Conservation (phyloP, 1,140 invertebrate genomes). For the Cherax destructor region DNA sequence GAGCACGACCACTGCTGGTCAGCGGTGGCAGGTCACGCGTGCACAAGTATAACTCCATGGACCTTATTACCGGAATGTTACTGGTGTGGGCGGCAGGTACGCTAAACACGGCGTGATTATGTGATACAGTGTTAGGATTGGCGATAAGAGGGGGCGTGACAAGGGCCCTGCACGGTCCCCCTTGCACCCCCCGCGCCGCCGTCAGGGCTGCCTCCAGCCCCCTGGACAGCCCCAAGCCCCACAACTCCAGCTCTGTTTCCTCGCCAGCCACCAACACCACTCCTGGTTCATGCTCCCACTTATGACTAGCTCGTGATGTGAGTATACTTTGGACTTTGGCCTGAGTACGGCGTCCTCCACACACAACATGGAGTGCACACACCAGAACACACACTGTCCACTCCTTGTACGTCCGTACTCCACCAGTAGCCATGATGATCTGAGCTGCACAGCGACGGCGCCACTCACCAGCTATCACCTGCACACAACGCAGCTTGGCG, state of each 20-base stretch:
- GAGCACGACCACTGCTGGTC: conserved; percentile 19
- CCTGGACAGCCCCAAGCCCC: conserved; percentile 54
- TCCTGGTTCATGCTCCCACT: conserved; percentile 9
- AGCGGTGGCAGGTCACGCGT: conserved; percentile 38
- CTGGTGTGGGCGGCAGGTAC: conserved; percentile 25
- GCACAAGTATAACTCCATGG: conserved; percentile 41
- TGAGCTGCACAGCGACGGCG: conserved; percentile 13
- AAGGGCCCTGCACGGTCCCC: conserved; percentile 40
- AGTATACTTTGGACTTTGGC: conserved; percentile 23
- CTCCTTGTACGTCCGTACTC: conserved; percentile 33
- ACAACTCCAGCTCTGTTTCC: conserved; percentile 46
- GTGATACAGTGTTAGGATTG: background rate
- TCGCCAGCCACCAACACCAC: conserved; percentile 40
- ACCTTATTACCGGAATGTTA: background rate
- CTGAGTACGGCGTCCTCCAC: conserved; percentile 33
- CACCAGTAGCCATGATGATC: conserved; percentile 60
- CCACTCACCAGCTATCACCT: conserved; percentile 27
- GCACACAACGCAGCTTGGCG: conserved; percentile 30
- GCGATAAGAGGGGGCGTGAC: conserved; percentile 53
- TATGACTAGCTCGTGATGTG: conserved; percentile 1
- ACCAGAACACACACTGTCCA: conserved; percentile 36
- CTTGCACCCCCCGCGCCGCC: conserved; percentile 54
- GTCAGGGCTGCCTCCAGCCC: conserved; percentile 55
- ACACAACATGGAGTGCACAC: conserved; percentile 44
- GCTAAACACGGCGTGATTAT: conserved; percentile 26